phyloP scores from a whole-genome alignment of 2,888 invertebrate genomes.

The Mactromeris polynyma region DNA sequence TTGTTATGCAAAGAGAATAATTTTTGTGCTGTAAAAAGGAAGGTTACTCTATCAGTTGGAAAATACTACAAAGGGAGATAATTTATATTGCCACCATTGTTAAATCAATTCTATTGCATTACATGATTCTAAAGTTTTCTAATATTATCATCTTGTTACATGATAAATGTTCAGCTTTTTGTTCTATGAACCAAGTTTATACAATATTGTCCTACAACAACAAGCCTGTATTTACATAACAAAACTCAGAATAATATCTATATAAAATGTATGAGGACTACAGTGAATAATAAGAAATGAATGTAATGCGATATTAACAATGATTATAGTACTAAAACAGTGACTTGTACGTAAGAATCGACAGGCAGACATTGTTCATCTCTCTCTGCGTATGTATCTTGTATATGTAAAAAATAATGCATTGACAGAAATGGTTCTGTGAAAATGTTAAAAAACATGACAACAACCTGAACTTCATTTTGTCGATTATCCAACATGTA shows the following conservation, averaged over 20 bases:
- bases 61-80: background rate
- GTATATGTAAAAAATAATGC: background rate
- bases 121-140: conserved; percentile 3
- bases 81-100: background rate
- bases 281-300: background rate
- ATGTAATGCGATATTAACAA: conserved; percentile 2
- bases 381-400: background rate
- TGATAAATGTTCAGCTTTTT: conserved; percentile 5
- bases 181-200: conserved; percentile 6
- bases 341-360: background rate
- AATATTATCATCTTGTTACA: conserved; percentile 4
- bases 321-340: background rate
- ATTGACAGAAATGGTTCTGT: background rate
- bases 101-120: conserved; percentile 7
- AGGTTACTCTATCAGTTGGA: background rate
- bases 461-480: background rate
- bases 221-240: background rate
- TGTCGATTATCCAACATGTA: background rate
- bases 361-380: background rate
- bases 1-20: background rate
- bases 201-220: conserved; percentile 8
- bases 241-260: background rate
- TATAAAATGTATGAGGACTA: background rate
- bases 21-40: background rate
- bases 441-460: background rate